Evolutionary conservation across 2,113 vertebrate species (phyloP).

Genomic region (Sclerurus mexicanus): DNA sequence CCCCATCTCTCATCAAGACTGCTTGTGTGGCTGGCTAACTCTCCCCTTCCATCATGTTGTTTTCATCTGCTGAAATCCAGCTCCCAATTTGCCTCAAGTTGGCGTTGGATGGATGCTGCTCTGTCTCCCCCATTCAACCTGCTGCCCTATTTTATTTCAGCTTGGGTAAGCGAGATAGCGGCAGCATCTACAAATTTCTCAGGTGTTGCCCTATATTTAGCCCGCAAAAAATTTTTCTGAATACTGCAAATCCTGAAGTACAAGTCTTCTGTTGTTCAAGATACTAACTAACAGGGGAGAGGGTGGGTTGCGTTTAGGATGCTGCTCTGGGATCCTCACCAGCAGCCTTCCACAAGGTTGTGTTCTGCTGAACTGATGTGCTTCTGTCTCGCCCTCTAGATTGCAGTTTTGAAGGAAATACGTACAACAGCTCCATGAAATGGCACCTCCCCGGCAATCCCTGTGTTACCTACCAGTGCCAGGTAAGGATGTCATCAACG

Average conservation of each 20-base stretch:
- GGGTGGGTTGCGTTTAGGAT: not conserved
- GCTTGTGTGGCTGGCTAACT: not conserved
- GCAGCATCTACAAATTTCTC: not conserved
- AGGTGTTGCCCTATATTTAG: not conserved
- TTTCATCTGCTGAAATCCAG: not conserved
- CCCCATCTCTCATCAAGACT: not conserved
- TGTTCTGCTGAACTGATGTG: not conserved
- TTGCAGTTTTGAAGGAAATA: constrained; percentile 84
- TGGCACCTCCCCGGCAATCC: constrained; percentile 85
- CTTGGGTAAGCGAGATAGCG: not conserved
- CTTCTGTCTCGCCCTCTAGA: constrained; percentile 69
- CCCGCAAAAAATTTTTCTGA: not conserved
- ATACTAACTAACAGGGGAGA: not conserved
- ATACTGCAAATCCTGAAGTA: not conserved
- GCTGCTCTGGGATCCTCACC: not conserved
- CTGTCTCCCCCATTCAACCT: not conserved
- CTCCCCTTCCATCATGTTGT: not conserved
- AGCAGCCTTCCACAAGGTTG: not conserved
- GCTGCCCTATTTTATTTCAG: not conserved
- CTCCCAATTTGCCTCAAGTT: fast-evolving
- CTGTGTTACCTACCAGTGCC: constrained; percentile 86
- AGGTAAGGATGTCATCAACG: constrained; percentile 76
- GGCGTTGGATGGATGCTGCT: not conserved
- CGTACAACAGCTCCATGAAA: constrained; percentile 89
- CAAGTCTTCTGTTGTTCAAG: not conserved